Base-by-base conservation (phyloP, 1,140 invertebrate species). In the Conopomorpha cramerella region DNA sequence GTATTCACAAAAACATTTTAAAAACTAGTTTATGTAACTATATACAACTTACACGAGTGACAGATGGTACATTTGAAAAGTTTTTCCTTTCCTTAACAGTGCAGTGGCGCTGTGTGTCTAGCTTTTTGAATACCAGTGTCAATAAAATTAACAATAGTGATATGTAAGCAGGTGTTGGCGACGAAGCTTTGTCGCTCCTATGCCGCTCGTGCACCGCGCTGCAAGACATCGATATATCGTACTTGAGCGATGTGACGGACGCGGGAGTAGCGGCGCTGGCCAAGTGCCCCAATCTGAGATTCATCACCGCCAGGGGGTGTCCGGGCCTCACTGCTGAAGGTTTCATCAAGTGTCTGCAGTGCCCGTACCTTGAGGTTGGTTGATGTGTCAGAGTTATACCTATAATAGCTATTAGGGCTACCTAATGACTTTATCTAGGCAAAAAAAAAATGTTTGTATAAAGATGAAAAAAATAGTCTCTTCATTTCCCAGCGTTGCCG, bases 101-200 rank as follows among this genome's bases (percentile, higher is more conserved):
- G n/a, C n/a, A n/a, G n/a, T n/a, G n/a, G n/a, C n/a, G n/a, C n/a
- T n/a, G n/a, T n/a, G n/a, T n/a, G n/a, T n/a, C n/a, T n/a, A n/a
- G n/a, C n/a, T n/a, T n/a, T n/a, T n/a, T n/a, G n/a, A n/a, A n/a
- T n/a, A n/a, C n/a, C n/a, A n/a, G n/a, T n/a, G n/a, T n/a, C n/a
- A n/a, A n/a, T n/a, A n/a, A n/a, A n/a, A n/a, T n/a, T 14, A 8
- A 1, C 10, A 14, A 7, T 25, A 27, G 11, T 13, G 15, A 19
- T 10, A 13, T 18, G 18, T 10, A 6, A 2, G 11, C 46, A 63
- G 65, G 63, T 14, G 55, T 67, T 4, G 30, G 54, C 33, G 66
- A 71, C 52, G 63, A 60, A 10, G 59, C 59, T 26, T 7, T 71
- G 8, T 8, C 16, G 13, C 52, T 55, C 3, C 33, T 66, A 32